Evolutionary conservation across 2,113 vertebrate genomes (phyloP).

Genomic region (Hydropotes inermis): DNA sequence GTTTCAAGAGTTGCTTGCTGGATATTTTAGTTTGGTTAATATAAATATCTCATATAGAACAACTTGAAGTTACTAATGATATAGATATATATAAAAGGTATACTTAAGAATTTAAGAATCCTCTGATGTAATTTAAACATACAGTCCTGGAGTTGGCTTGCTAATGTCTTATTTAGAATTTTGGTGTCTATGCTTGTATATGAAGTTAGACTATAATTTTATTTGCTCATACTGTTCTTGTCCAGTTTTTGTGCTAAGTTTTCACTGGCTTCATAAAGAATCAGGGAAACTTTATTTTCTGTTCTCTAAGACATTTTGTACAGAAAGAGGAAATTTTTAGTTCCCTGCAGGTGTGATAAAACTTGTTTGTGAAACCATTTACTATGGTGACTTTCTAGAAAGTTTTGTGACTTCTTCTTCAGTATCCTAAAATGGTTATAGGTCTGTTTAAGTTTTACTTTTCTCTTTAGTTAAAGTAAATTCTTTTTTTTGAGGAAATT

Average conservation of each 20-base stretch:
- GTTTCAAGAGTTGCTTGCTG: neutral
- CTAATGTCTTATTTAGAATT: neutral
- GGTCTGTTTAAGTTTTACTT: neutral
- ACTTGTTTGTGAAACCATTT: neutral
- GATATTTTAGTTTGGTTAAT: neutral
- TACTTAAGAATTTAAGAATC: neutral
- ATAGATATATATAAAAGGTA: neutral
- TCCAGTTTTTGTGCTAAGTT: neutral
- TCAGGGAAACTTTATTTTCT: neutral
- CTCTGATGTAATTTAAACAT: neutral
- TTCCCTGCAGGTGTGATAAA: neutral
- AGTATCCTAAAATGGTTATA: neutral
- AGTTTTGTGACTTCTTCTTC: slow-evolving; percentile 25
- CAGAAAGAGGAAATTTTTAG: neutral
- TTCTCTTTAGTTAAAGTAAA: slow-evolving; percentile 4
- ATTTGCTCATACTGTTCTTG: neutral
- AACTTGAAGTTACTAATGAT: neutral
- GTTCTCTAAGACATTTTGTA: neutral
- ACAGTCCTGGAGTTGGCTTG: neutral
- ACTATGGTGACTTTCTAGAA: neutral
- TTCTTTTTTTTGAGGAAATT: neutral
- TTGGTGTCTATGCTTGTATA: neutral
- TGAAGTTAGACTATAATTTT: neutral
- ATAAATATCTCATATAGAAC: neutral
- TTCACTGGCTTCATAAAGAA: neutral